Percentiles rank a stretch among this genome's conserved stretches.
phyloP scores from a whole-genome alignment of 2,888 invertebrate species.

The Drosophila neutralis region DNA sequence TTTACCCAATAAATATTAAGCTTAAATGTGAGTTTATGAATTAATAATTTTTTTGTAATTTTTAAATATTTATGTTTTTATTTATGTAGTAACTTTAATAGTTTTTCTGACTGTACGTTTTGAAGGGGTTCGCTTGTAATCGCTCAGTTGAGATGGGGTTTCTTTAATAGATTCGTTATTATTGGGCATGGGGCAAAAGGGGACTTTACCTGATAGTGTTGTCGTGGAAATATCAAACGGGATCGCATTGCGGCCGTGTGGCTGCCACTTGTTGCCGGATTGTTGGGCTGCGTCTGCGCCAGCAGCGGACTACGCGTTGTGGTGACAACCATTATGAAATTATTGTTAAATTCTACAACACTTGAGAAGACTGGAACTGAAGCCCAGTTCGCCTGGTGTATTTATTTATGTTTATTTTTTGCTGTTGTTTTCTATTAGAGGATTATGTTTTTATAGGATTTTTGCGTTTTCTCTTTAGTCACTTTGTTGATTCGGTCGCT shows the following conservation, averaged over 20 bases:
- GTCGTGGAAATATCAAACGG: slow-evolving; percentile 82
- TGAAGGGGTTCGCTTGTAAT: slow-evolving; percentile 18
- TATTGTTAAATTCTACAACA: slow-evolving; percentile 12
- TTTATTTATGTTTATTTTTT: slow-evolving; percentile 9
- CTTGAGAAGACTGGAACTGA: slow-evolving; percentile 9
- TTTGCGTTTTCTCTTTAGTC: slow-evolving; percentile 21
- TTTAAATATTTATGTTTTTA: not conserved
- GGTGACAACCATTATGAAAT: slow-evolving; percentile 80
- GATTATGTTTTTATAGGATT: not conserved
- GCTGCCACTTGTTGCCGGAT: slow-evolving; percentile 65
- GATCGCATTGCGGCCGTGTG: slow-evolving; percentile 74
- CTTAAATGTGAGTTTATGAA: not conserved
- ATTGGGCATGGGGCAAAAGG: not conserved
- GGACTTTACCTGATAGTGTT: slow-evolving; percentile 77
- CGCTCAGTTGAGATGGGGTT: slow-evolving; percentile 7
- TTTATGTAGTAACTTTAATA: not conserved
- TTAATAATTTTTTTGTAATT: not conserved
- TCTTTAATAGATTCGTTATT: slow-evolving; percentile 1
- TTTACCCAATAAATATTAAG: not conserved
- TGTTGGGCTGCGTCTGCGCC: slow-evolving; percentile 68
- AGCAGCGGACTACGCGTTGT: slow-evolving; percentile 82
- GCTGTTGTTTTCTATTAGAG: not conserved
- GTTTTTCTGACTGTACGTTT: not conserved
- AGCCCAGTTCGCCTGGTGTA: slow-evolving; percentile 5
- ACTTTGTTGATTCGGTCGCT: slow-evolving; percentile 39